Percentiles rank a stretch among this genome's conserved stretches.
Evolutionary conservation across 2,888 invertebrate genomes (phyloP).

Genomic region (Nemoura dubitans): DNA sequence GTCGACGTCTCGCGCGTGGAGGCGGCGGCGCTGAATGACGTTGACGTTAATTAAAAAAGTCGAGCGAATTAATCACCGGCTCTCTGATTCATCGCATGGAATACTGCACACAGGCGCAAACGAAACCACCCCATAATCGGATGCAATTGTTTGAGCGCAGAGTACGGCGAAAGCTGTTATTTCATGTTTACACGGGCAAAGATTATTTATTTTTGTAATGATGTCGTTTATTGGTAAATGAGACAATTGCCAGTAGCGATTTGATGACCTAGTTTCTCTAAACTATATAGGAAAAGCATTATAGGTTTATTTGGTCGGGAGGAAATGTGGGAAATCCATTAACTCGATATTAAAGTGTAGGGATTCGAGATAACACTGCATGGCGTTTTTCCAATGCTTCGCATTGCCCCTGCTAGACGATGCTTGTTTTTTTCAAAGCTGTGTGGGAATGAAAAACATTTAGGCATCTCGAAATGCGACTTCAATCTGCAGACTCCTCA

Average conservation of each 20-base stretch:
- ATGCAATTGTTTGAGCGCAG: background rate
- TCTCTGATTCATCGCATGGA: background rate
- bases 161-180: background rate
- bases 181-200: background rate
- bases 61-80: background rate
- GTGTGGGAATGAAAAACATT: too few relatives aligned
- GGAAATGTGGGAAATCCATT: too few relatives aligned
- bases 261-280: too few relatives aligned
- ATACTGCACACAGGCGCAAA: background rate
- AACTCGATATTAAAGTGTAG: too few relatives aligned
- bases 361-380: too few relatives aligned
- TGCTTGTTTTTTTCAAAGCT: too few relatives aligned
- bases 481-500: too few relatives aligned
- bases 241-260: background rate
- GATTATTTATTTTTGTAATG: background rate
- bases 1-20: background rate
- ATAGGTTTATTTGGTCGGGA: too few relatives aligned
- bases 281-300: too few relatives aligned
- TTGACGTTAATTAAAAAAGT: conserved; percentile 4
- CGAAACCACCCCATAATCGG: background rate
- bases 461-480: too few relatives aligned
- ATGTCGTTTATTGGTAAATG: background rate
- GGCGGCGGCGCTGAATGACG: background rate
- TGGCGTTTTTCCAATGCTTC: too few relatives aligned
- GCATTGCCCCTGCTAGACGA: too few relatives aligned